Evolutionary conservation across 2,888 invertebrate species (phyloP).

Genomic region (Dolichomitus sp.): DNA sequence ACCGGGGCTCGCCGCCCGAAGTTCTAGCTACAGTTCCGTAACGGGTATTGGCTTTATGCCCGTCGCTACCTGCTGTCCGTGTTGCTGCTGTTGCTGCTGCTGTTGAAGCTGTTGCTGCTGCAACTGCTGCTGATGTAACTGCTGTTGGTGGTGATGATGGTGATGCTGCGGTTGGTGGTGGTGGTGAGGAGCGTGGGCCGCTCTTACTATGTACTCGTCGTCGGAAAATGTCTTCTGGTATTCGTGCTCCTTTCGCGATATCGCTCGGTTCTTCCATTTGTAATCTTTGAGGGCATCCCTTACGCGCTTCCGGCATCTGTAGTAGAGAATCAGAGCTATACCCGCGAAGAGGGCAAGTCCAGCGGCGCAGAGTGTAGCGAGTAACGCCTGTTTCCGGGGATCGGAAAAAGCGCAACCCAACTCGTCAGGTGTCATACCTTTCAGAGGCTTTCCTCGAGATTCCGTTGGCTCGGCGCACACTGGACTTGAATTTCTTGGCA

Average conservation of each 20-base stretch:
- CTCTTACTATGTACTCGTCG: constrained; percentile 93
- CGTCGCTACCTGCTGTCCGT: constrained; percentile 76
- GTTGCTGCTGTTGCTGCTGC: constrained; percentile 82
- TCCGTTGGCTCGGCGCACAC: constrained; percentile 92
- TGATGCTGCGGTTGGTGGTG: constrained; percentile 85
- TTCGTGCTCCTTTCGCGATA: constrained; percentile 93
- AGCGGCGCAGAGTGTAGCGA: constrained; percentile 92
- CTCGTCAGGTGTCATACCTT: constrained; percentile 91
- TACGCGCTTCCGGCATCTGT: constrained; percentile 93
- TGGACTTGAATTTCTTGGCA: constrained; percentile 90
- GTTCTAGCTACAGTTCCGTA: constrained; percentile 98
- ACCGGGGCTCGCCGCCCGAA: constrained; percentile 92
- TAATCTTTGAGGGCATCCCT: constrained; percentile 94
- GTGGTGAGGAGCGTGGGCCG: constrained; percentile 88
- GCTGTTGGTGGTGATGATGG: constrained; percentile 84
- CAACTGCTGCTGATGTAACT: constrained; percentile 84
- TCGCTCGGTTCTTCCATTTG: constrained; percentile 92
- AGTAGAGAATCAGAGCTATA: constrained; percentile 90
- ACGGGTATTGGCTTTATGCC: constrained; percentile 92
- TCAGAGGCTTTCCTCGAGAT: constrained; percentile 90
- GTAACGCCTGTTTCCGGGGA: constrained; percentile 92
- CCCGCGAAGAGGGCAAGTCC: constrained; percentile 91
- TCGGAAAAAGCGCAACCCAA: constrained; percentile 94
- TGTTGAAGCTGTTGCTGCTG: constrained; percentile 86
- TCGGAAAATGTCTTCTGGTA: constrained; percentile 96